A percentile compares a stretch with the other conserved stretches of the same genome.
These are phyloP conservation scores for Dicerorhinus sumatrensis DNA, from an alignment of 2,113 vertebrate species.

Conservation along the genomic window DNA sequence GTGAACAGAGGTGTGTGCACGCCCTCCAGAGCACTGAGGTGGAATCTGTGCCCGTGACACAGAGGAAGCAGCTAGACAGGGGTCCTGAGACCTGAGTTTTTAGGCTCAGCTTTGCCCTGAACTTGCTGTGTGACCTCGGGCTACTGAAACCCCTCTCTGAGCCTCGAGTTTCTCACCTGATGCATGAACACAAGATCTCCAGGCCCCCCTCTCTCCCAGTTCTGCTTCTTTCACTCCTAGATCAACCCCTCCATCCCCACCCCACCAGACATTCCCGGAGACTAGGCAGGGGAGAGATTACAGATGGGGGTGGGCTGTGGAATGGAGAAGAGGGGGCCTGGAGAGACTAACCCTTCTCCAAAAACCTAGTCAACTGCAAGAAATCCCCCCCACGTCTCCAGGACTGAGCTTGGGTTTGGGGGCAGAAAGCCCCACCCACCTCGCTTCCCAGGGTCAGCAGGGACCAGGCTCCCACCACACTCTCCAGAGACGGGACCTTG, in stretches of 20 bases:
- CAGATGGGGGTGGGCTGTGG: neutral
- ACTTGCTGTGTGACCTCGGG: constrained; percentile 5
- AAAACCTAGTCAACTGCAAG: neutral
- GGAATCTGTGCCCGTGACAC: neutral
- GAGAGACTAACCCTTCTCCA: neutral
- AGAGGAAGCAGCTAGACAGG: neutral
- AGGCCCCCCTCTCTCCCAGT: too few species aligned
- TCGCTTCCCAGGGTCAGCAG: neutral
- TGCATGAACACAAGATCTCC: neutral
- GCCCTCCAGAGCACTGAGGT: neutral
- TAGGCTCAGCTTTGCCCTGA: neutral
- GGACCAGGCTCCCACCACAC: neutral
- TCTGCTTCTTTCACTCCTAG: neutral
- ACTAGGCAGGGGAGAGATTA: neutral
- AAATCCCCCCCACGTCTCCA: neutral
- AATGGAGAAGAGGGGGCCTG: neutral
- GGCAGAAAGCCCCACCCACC: neutral
- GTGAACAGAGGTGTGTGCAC: neutral
- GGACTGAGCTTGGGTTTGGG: neutral
- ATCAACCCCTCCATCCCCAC: neutral
- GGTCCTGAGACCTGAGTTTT: neutral
- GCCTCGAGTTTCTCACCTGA: neutral
- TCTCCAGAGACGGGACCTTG: constrained; percentile 22
- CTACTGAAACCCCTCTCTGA: neutral
- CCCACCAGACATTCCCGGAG: neutral